Evolutionary conservation across 2,888 invertebrate species (phyloP).

Genomic region (Elysia crispata): DNA sequence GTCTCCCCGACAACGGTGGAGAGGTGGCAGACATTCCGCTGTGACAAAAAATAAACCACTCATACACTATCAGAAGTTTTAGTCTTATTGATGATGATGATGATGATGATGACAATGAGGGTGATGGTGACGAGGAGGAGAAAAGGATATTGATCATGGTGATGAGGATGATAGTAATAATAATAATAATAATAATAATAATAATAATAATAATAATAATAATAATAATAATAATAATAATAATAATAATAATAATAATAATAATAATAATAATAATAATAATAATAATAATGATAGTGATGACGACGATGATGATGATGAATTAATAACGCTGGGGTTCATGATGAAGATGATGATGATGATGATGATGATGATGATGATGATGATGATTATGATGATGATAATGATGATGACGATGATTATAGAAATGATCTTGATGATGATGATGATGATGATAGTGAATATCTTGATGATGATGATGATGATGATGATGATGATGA

Average conservation of each 20-base stretch:
- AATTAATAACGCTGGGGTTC: background rate
- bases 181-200: slow-evolving; percentile 24
- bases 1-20: no score
- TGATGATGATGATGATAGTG: no score
- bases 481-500: background rate
- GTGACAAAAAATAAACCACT: background rate
- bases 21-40: no score
- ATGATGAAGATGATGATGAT: background rate
- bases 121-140: slow-evolving; percentile 23
- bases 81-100: slow-evolving; percentile 22
- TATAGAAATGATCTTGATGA: no score
- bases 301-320: slow-evolving; percentile 26
- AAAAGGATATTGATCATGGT: background rate
- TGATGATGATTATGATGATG: no score
- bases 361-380: background rate
- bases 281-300: slow-evolving; percentile 32
- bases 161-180: slow-evolving; percentile 19
- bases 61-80: no score
- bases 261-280: slow-evolving; percentile 30
- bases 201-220: slow-evolving; percentile 12
- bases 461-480: no score
- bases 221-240: slow-evolving; percentile 26
- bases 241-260: slow-evolving; percentile 22
- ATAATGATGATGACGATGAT: no score
- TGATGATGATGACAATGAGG: slow-evolving; percentile 17